phyloP scores from a whole-genome alignment of 2,888 invertebrate genomes.

The Trichogramma evanescens region DNA sequence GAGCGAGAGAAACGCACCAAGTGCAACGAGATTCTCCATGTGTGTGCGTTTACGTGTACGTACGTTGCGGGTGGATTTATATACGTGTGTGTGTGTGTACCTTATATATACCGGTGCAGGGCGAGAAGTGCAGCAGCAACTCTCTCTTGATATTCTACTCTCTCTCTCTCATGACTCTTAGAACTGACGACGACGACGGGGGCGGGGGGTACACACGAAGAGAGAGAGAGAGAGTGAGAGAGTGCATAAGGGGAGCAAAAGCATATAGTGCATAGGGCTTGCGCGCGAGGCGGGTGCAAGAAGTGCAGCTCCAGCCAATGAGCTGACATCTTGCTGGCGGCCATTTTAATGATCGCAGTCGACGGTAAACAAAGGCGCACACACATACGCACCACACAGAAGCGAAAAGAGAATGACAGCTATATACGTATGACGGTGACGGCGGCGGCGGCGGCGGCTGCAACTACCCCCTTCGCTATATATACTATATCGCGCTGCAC shows the following conservation, averaged over 20 bases:
- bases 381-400: too few relatives aligned
- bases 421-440: slow-evolving; percentile 22
- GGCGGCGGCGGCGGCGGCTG: slow-evolving; percentile 39
- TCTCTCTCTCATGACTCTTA: slow-evolving; percentile 9
- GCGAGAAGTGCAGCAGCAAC: too few relatives aligned
- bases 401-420: slow-evolving; percentile 23
- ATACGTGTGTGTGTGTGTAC: too few relatives aligned
- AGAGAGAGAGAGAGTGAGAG: slow-evolving; percentile 8
- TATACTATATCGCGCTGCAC: too few relatives aligned
- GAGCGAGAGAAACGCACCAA: too few relatives aligned
- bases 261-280: too few relatives aligned
- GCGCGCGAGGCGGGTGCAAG: slow-evolving; percentile 3
- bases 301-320: slow-evolving; percentile 38
- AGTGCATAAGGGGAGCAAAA: too few relatives aligned
- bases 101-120: too few relatives aligned
- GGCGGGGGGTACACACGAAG: neutral
- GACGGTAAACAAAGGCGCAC: slow-evolving; percentile 43
- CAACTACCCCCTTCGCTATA: slow-evolving; percentile 27
- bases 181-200: slow-evolving; percentile 1
- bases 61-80: too few relatives aligned
- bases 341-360: slow-evolving; percentile 47
- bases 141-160: too few relatives aligned
- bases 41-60: too few relatives aligned
- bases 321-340: slow-evolving; percentile 42
- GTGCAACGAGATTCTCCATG: too few relatives aligned